These are phyloP conservation scores for Poeciliopsis turneri DNA, from an alignment of 2,797 vertebrate species.

Conservation along the genomic window DNA sequence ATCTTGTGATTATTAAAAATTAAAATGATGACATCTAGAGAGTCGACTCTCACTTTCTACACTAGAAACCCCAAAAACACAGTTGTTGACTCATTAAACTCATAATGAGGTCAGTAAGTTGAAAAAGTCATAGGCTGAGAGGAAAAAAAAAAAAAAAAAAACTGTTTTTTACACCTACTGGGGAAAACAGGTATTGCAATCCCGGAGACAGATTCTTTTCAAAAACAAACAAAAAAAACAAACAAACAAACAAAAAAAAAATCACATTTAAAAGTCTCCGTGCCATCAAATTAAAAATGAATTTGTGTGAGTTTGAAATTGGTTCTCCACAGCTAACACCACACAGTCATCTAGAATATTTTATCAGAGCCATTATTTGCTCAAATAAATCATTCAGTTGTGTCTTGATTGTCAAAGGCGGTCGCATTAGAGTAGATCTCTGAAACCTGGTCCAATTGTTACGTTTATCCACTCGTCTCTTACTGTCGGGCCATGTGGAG, in stretches of 20 bases:
- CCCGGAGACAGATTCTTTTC: not conserved
- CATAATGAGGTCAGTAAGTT: not conserved
- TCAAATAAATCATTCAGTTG: constrained; percentile 16
- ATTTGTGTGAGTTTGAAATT: constrained; percentile 23
- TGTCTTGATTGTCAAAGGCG: constrained; percentile 43
- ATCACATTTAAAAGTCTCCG: constrained; percentile 14
- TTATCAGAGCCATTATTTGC: constrained; percentile 20
- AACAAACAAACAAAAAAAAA: not conserved
- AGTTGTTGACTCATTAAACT: not conserved
- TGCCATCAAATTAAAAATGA: constrained; percentile 4
- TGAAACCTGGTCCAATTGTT: constrained; percentile 68
- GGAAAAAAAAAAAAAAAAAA: not conserved
- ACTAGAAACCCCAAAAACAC: not conserved
- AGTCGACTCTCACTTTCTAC: not conserved
- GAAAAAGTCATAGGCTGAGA: not conserved
- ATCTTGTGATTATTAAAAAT: not conserved
- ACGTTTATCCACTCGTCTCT: constrained; percentile 62
- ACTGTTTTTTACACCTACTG: not conserved
- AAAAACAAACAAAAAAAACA: constrained; percentile 13
- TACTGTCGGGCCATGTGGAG: constrained; percentile 72
- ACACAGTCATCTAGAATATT: constrained; percentile 17
- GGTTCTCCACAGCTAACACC: constrained; percentile 18
- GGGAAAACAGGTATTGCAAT: not conserved
- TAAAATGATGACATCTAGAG: not conserved
- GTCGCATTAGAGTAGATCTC: constrained; percentile 44